These are phyloP conservation scores for Lysandra bellargus DNA, from an alignment of 2,888 invertebrate species.

Conservation along the genomic window DNA sequence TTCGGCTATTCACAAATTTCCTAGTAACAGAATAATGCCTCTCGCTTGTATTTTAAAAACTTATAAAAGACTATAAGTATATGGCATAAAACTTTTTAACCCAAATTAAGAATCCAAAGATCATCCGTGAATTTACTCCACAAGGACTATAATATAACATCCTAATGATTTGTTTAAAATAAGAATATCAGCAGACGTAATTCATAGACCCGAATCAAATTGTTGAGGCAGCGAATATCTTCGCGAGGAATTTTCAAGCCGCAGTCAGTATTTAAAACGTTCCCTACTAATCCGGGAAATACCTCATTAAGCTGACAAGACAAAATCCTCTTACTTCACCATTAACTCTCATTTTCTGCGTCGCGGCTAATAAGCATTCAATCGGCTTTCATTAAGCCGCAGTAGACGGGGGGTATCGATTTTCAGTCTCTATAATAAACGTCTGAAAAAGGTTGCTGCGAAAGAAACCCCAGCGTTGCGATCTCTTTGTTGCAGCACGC, in stretches of 20 bases:
- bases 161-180: neutral
- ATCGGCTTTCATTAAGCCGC: conserved; percentile 66
- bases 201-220: conserved; percentile 15
- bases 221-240: conserved; percentile 15
- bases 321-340: conserved; percentile 54
- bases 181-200: neutral
- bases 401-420: conserved; percentile 61
- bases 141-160: no score
- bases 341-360: conserved; percentile 59
- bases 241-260: neutral
- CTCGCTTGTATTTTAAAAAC: no score
- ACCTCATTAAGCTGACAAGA: conserved; percentile 54
- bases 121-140: no score
- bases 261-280: conserved; percentile 27
- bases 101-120: no score
- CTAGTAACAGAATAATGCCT: no score
- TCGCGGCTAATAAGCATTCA: conserved; percentile 64
- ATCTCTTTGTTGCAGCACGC: conserved; percentile 61
- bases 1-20: no score
- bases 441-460: conserved; percentile 56
- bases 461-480: conserved; percentile 58
- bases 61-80: no score
- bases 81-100: no score
- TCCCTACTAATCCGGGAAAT: conserved; percentile 53
- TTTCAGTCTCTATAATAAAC: conserved; percentile 65